A percentile compares a stretch with the other conserved stretches of the same genome.
These are phyloP conservation scores for Andrena marginata DNA, from an alignment of 2,888 invertebrate genomes.

Conservation along the genomic window DNA sequence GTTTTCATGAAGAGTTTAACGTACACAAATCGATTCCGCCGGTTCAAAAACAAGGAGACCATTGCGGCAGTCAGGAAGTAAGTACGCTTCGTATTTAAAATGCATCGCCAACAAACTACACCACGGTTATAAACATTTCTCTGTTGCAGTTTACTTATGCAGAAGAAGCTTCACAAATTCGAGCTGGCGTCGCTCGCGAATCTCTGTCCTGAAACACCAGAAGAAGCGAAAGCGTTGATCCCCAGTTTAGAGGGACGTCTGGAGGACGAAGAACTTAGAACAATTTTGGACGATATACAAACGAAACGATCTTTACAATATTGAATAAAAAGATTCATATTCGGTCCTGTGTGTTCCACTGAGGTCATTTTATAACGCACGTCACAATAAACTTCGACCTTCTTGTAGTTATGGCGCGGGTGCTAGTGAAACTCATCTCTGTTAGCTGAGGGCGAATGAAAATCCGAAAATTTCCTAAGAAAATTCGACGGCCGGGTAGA, in stretches of 20 bases:
- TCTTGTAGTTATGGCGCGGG: not conserved
- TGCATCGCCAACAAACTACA: not conserved
- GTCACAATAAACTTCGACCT: slow-evolving; percentile 32
- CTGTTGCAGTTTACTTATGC: slow-evolving; percentile 92
- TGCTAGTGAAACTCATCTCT: not conserved
- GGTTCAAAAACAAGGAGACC: slow-evolving; percentile 99
- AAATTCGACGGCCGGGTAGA: too few relatives aligned
- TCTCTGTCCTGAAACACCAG: slow-evolving; percentile 99
- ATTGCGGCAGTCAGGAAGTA: slow-evolving; percentile 98
- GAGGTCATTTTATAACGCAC: slow-evolving; percentile 32
- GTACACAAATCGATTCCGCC: slow-evolving; percentile 97
- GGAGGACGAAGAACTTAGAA: slow-evolving; percentile 98
- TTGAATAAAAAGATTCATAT: slow-evolving; percentile 84
- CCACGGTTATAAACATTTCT: slow-evolving; percentile 31
- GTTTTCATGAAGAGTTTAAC: slow-evolving; percentile 99
- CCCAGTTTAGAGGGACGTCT: slow-evolving; percentile 98
- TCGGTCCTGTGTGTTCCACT: not conserved
- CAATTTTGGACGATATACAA: slow-evolving; percentile 98
- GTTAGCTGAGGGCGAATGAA: not conserved
- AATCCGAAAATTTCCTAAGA: not conserved
- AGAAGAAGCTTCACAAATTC: slow-evolving; percentile 98
- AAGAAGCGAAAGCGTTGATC: slow-evolving; percentile 98
- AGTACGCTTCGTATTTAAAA: slow-evolving; percentile 66
- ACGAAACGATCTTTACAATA: slow-evolving; percentile 99
- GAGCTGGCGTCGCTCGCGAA: slow-evolving; percentile 99